These are phyloP conservation scores for Rhombomys opimus DNA, from an alignment of 2,113 vertebrate species.

Conservation along the genomic window DNA sequence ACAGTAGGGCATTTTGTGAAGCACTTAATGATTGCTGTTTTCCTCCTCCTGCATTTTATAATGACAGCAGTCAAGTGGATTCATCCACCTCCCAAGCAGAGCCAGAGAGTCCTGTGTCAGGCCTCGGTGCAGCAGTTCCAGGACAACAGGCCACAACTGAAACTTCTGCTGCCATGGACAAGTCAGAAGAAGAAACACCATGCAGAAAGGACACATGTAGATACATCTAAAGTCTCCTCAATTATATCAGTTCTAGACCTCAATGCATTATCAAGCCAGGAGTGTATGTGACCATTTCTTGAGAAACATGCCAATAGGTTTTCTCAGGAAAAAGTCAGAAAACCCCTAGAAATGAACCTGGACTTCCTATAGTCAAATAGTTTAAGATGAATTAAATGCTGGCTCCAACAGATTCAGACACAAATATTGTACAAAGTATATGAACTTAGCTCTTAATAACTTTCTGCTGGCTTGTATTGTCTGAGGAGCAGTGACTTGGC, in stretches of 20 bases:
- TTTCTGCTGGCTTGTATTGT: neutral
- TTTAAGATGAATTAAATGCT: neutral
- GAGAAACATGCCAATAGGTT: neutral
- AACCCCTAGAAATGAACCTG: neutral
- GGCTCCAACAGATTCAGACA: neutral
- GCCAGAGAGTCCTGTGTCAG: constrained; percentile 43
- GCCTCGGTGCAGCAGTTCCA: constrained; percentile 56
- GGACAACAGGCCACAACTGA: constrained; percentile 22
- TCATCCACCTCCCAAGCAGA: neutral
- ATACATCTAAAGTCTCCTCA: neutral
- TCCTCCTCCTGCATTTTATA: constrained; percentile 62
- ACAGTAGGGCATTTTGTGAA: constrained; percentile 65
- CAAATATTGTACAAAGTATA: neutral
- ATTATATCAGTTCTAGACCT: neutral
- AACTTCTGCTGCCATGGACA: constrained; percentile 8
- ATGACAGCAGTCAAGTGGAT: constrained; percentile 59
- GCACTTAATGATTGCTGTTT: constrained; percentile 71
- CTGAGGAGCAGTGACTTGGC: neutral
- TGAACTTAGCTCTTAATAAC: neutral
- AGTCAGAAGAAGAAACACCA: neutral
- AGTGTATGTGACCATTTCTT: neutral
- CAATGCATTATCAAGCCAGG: neutral
- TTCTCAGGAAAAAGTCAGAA: neutral
- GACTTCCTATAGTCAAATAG: neutral
- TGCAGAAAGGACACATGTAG: neutral